These are phyloP conservation scores for Lepidurus arcticus DNA, from an alignment of 1,140 invertebrate genomes.

Conservation along the genomic window DNA sequence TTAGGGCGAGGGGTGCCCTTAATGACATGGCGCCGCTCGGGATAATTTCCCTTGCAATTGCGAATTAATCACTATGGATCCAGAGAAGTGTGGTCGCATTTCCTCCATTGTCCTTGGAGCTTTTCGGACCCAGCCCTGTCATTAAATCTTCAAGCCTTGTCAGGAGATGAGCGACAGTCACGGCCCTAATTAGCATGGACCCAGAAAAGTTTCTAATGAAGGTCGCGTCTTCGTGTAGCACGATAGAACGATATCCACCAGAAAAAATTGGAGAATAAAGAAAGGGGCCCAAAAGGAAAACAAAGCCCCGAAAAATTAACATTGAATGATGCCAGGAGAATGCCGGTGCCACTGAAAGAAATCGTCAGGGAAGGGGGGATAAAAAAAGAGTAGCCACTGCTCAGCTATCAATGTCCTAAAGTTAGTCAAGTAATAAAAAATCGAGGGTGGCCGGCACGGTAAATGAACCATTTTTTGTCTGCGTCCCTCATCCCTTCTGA, in stretches of 20 bases:
- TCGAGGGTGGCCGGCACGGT: no score
- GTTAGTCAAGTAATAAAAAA: no score
- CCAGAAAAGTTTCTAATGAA: slow-evolving; percentile 18
- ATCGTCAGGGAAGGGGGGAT: no score
- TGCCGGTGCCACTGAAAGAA: no score
- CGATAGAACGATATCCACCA: not conserved
- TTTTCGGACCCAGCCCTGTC: slow-evolving; percentile 7
- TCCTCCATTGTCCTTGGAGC: slow-evolving; percentile 20
- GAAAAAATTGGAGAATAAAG: not conserved
- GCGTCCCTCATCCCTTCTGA: no score
- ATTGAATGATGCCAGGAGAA: not conserved
- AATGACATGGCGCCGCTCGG: slow-evolving; percentile 9
- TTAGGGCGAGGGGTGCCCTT: slow-evolving; percentile 6
- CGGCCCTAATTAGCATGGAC: slow-evolving; percentile 20
- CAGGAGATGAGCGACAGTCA: slow-evolving; percentile 17
- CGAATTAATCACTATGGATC: slow-evolving; percentile 22
- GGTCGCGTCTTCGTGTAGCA: slow-evolving; percentile 20
- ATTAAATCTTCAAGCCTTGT: slow-evolving; percentile 18
- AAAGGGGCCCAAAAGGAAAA: not conserved
- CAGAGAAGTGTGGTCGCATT: slow-evolving; percentile 13
- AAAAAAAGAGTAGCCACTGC: no score
- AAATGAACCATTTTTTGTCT: no score
- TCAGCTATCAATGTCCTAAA: no score
- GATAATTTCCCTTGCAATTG: slow-evolving; percentile 22
- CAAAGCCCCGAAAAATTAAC: not conserved